phyloP scores from a whole-genome alignment of 1,140 invertebrate species.

The Drosophila tani region DNA sequence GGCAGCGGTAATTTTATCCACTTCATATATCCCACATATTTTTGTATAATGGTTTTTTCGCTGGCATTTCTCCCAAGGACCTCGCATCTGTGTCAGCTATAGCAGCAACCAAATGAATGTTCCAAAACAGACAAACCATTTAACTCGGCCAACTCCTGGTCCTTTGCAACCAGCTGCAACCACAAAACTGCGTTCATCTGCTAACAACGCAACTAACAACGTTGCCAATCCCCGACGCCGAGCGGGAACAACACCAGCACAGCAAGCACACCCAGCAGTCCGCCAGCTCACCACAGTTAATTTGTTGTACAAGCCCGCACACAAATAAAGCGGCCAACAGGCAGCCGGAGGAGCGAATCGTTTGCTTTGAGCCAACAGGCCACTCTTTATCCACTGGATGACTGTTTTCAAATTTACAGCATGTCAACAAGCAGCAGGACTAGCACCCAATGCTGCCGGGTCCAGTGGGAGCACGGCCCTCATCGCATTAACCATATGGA shows the following conservation, averaged over 20 bases:
- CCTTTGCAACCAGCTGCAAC: conserved; percentile 20
- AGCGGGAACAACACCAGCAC: not conserved
- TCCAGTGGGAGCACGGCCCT: conserved; percentile 4
- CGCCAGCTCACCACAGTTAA: conserved; percentile 69
- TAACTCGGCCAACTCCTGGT: conserved; percentile 27
- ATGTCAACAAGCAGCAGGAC: conserved; percentile 59
- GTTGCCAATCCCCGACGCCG: conserved; percentile 24
- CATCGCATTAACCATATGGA: conserved; percentile 67
- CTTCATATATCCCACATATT: not conserved
- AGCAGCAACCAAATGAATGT: conserved; percentile 41
- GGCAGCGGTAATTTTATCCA: not conserved
- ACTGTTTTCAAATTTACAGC: conserved; percentile 80
- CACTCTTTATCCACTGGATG: conserved; percentile 71
- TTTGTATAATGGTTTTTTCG: not conserved
- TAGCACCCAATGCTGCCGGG: conserved; percentile 5
- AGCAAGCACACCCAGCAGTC: not conserved
- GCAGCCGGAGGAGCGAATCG: conserved; percentile 54
- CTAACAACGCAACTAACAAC: conserved; percentile 65
- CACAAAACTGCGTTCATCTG: conserved; percentile 64
- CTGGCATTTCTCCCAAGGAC: not conserved
- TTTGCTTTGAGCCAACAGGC: conserved; percentile 78
- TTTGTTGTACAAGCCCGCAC: conserved; percentile 78
- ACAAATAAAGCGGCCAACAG: conserved; percentile 74
- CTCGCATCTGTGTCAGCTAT: conserved; percentile 10
- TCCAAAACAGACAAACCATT: conserved; percentile 62